Evolutionary conservation across 2,797 vertebrate genomes (phyloP), one percentile per base, ranked within the genome.

Genomic region (Dendrocincla tyrannina): DNA sequence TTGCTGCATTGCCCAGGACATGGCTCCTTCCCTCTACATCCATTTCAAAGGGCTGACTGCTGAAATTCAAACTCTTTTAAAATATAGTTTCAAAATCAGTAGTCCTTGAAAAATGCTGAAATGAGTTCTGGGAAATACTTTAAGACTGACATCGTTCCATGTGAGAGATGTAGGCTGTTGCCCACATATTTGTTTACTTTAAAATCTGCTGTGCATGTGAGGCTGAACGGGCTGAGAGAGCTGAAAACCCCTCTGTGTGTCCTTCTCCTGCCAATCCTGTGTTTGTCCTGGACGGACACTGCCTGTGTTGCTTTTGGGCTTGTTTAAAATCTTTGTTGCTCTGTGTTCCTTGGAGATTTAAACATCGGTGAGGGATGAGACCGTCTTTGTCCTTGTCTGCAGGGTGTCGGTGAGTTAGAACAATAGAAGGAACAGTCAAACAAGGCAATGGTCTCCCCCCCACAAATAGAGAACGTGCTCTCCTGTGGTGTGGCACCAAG

Each of bases 71-170:
- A 55, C 37, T 37, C 7, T 53, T 13, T 28, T 12, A 9, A 1
- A 49, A 41, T 19, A 23, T 0, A 4, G 6, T 1, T 25, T 78
- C 11, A 19, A 69, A 50, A 66, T 3, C 15, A 69, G 32, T 3
- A 37, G 42, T 14, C n/a, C 10, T 49, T 46, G 41, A 14, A 49
- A 89, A 55, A n/a, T 4, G 23, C 0, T 78, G 59, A 44, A 62
- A 42, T 4, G 41, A 33, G 23, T 58, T 75, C 72, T 88, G 52
- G 78, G 68, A 59, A 63, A 24, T 80, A 19, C 72, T 67, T 66
- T 10, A 7, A 6, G 64, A 18, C 50, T 56, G 66, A 70, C 25
- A 24, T 46, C 46, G 53, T 25, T 10, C 52, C 47, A 19, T 23
- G 52, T 76, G 89, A 25, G 58, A 56, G n/a, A 52, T 66, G 41